Evolutionary conservation across 2,113 vertebrate genomes (phyloP), one percentile per base, ranked within the genome.

Genomic region (Pseudopodoces humilis): DNA sequence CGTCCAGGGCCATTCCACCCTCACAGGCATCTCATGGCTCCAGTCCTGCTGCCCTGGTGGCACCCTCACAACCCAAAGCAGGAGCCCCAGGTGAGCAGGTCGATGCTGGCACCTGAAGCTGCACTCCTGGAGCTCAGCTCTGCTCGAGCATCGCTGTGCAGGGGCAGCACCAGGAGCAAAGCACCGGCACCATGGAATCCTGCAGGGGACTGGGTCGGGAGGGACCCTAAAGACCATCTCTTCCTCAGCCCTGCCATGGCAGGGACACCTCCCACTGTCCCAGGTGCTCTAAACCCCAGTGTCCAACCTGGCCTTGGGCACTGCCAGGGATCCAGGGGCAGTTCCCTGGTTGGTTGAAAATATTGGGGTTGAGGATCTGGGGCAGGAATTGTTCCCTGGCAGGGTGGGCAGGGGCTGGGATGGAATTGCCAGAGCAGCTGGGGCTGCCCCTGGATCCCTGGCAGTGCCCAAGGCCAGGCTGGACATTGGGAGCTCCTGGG

Each of bases 91-190:
- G 30, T 9, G 49, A 18, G 11, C 24, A 7, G 68, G 7, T 8
- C 58, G 4, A 1, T 22, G 37, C 0, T 22, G 78, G 59, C 78
- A 46, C 49, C 58, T 10, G 18, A 17, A 49, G 68, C 46, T 44
- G 47, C 22, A 3, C 15, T 9, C 22, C 33, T 0, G 0, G 31
- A 44, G 75, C 88, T 23, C 65, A 3, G 75, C 67, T 59, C 81
- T 41, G 84, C 43, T 35, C 28, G 0, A 2, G 41, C 31, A 20
- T 1, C 0, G 1, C 3, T 5, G 10, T 7, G 27, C 60, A 1
- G 0, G 30, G 7, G 56, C 47, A 27, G 10, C n/a, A 17, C 30
- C 28, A 10, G 46, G 27, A 58, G n/a, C n/a, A 15, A 22, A 15
- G 59, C 9, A 2, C 13, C 2, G 28, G 53, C 50, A 39, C 43